Base-by-base conservation (phyloP, 2,113 vertebrate genomes). In the Climacteris rufus region DNA sequence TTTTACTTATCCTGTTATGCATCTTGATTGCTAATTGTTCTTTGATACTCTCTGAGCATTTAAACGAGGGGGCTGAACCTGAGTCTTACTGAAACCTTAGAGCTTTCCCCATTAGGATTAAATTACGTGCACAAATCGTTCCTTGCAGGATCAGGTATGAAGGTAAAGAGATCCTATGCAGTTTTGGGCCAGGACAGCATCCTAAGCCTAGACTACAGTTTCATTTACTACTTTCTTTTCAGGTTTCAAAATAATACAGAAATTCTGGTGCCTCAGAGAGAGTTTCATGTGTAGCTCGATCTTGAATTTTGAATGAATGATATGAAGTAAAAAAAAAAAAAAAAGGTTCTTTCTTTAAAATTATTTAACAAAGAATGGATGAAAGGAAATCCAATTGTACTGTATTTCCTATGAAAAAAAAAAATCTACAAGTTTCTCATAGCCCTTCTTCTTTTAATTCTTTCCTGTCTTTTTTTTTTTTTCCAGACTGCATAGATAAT, bases 21-120 rank as follows among this genome's bases (percentile, higher is more conserved):
- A 70, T 83, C 87, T 92, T 45, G 77, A 39, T 82, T 83, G 42
- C 75, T 94, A 91, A 96, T 93, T 96, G 82, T 28, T 69, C 56
- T 52, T 74, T 93, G 69, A 63, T 76, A 28, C 24, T 44, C 56
- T 69, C 61, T 42, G 40, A 56, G 71, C 13, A 78, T 42, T 35
- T 74, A 42, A 57, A 83, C 3, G 1, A n/a, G 11, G 39, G 7
- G 7, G 31, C 24, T 84, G 59, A 22, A 49, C n/a, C 33, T 44
- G 63, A 61, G 10, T 23, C 37, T 49, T n/a, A 3, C 28, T 42
- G 39, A 59, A n/a, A 39, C 18, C 20, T 35, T 35, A 71, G 57
- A 35, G 30, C 18, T 85, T 45, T 63, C 68, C 27, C 52, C 20
- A 9, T n/a, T 16, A 21, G 44, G 39, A 59, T 42, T 64, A 33